Base-by-base conservation (phyloP, 2,797 vertebrate genomes). In the Hyperoplus immaculatus region DNA sequence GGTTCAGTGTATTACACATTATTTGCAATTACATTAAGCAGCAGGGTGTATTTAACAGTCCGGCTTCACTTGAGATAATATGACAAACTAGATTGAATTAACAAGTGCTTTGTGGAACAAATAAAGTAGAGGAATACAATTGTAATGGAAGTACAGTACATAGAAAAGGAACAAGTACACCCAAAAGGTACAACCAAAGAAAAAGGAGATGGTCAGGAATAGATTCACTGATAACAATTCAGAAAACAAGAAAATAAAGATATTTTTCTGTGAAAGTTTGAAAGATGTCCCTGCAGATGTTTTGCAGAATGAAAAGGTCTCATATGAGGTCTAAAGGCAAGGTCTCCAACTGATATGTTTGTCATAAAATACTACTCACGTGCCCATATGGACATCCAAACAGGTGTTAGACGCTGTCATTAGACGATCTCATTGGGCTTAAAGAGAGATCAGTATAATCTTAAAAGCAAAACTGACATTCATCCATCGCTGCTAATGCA, bases 401-500 rank as follows among this genome's bases (percentile, higher is more conserved):
- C 11, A 15, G n/a, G 53, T 65, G 50, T 71, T 49, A 60, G 38
- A 18, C 1, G 1, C 21, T 4, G 13, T 13, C 60, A 70, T 55
- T 49, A 51, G 10, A 39, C 1, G 9, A 45, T 74, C 43, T 60
- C 47, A 29, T 39, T 53, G 41, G 29, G 38, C 16, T 11, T 70
- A 71, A 63, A 64, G 69, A 71, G 29, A 36, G 41, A 45, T 29
- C 16, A 80, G 56, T 63, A 67, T 78, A 80, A 51, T 65, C 13
- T 64, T 36, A 60, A 75, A 2, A 75, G 61, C 49, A 72, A 71
- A 84, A 49, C 45, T 41, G 15, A 36, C n/a, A 43, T 49, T 53
- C 5, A 66, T 38, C 41, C 58, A 1, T 4, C 2, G 49, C 43
- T 16, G 15, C 38, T 50, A 16, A 69, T 61, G 69, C 15, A 68